phyloP scores from a whole-genome alignment of 2,113 vertebrate genomes.

The Dendropsophus ebraccatus region DNA sequence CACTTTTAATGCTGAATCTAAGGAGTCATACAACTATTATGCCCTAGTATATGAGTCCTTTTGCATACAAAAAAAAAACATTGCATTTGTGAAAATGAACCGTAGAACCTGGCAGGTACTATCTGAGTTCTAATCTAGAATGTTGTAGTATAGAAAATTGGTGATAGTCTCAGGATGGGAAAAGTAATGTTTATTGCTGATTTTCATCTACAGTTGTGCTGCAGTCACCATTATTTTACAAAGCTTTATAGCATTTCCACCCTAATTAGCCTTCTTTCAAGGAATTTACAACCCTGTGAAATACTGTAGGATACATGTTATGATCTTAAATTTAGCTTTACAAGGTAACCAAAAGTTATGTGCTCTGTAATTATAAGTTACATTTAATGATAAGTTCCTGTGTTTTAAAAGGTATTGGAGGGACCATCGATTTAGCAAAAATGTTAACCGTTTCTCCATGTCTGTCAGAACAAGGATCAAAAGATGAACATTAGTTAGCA shows the following conservation, averaged over 20 bases:
- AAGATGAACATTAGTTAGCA: conserved; percentile 58
- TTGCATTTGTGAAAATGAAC: neutral
- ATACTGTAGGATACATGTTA: conserved; percentile 48
- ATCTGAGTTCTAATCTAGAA: neutral
- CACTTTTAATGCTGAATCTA: too few relatives aligned
- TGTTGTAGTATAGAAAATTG: neutral
- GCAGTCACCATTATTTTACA: conserved; percentile 33
- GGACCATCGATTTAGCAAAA: conserved; percentile 54
- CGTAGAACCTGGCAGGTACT: neutral
- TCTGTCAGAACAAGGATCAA: conserved; percentile 44
- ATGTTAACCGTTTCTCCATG: conserved; percentile 50
- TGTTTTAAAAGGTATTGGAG: conserved; percentile 51
- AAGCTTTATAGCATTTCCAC: conserved; percentile 38
- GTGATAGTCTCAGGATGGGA: conserved; percentile 3
- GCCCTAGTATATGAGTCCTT: neutral
- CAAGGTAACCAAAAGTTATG: conserved; percentile 51
- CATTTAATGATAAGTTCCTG: conserved; percentile 56
- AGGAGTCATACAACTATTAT: too few relatives aligned
- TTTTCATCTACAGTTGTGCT: conserved; percentile 18
- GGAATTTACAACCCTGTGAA: conserved; percentile 53
- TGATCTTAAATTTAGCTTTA: conserved; percentile 56
- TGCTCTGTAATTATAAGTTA: conserved; percentile 50
- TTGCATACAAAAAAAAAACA: neutral
- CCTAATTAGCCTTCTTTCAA: conserved; percentile 50
- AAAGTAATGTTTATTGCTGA: conserved; percentile 24